Evolutionary conservation across 2,797 vertebrate species (phyloP), one percentile per base, ranked within the genome.

Genomic region (Enteromius unitaeniatus): DNA sequence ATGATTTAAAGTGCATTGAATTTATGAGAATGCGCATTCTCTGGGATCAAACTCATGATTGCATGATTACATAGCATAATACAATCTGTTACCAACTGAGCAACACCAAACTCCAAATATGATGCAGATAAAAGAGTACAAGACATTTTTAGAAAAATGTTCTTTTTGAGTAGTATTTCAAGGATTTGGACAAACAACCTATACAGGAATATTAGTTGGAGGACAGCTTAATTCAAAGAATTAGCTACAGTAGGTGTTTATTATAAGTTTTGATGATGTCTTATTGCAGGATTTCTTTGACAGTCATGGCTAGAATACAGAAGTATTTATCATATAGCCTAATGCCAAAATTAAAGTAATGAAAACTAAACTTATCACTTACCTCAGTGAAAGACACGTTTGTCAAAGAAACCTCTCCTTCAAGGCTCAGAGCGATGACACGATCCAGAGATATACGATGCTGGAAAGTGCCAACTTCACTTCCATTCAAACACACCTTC

Each of bases 361-460:
- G 23, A 1, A 21, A 58, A 62, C 51, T 26, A 19, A 26, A 77
- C 37, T 9, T 14, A 69, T 13, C 37, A 78, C 83, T 69, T 40
- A 87, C 83, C 37, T 83, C 17, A 1, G 62, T 51, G 21, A 85
- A 83, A 6, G 53, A 70, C 47, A 82, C 28, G 1, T 67, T 79
- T 13, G 26, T 5, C 21, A 87, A 49, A 8, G 53, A 47, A 58
- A 87, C 51, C 23, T 85, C 64, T 84, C 78, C 82, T 47, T 0
- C 0, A 23, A 87, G 19, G 3, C 4, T 51, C 21, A 87, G 26
- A 28, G 65, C 31, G 3, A 37, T 68, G 26, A 84, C 67, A 1
- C 47, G 42, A 42, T 84, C 67, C 31, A 84, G 11, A 58, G 86
- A 17, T 7, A 82, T 67, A 26, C 86, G 78, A 45, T 87, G 86